Percentiles rank a stretch among this genome's conserved stretches.
These are phyloP conservation scores for Cacoxenus indagator DNA, from an alignment of 2,888 invertebrate genomes.

Conservation along the genomic window DNA sequence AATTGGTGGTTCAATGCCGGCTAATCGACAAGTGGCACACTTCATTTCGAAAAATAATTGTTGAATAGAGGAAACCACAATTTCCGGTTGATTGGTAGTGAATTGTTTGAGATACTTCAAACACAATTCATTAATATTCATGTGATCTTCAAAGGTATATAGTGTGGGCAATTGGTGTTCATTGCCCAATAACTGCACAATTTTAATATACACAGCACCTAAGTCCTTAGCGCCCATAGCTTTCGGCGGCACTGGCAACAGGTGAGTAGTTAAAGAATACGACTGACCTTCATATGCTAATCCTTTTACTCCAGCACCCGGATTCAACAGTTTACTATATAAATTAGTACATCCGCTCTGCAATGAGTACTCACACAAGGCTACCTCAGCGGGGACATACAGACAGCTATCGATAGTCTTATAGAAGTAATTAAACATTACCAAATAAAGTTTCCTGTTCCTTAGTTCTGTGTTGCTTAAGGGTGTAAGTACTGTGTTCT, in stretches of 20 bases:
- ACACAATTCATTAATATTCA: slow-evolving; percentile 62
- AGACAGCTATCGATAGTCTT: slow-evolving; percentile 49
- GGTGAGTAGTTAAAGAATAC: slow-evolving; percentile 71
- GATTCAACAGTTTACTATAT: slow-evolving; percentile 69
- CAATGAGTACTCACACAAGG: slow-evolving; percentile 71
- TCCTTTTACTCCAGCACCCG: slow-evolving; percentile 70
- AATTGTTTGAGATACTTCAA: slow-evolving; percentile 55
- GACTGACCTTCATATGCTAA: slow-evolving; percentile 70
- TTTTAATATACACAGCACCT: slow-evolving; percentile 66
- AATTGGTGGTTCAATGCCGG: slow-evolving; percentile 44
- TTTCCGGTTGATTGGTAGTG: slow-evolving; percentile 33
- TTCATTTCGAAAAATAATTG: slow-evolving; percentile 64
- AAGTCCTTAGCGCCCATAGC: slow-evolving; percentile 63
- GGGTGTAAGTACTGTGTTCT: neutral
- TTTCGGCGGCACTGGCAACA: slow-evolving; percentile 70
- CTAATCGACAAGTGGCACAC: slow-evolving; percentile 54
- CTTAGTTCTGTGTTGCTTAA: slow-evolving; percentile 53
- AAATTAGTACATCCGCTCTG: slow-evolving; percentile 69
- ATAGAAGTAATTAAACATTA: slow-evolving; percentile 65
- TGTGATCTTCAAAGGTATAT: slow-evolving; percentile 66
- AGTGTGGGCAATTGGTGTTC: slow-evolving; percentile 66
- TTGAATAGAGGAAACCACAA: slow-evolving; percentile 58
- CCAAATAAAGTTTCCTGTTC: slow-evolving; percentile 54
- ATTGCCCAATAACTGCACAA: slow-evolving; percentile 68
- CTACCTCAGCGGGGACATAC: slow-evolving; percentile 74